Base-by-base conservation (phyloP, 2,888 invertebrate species). In the Fragum fragum region DNA sequence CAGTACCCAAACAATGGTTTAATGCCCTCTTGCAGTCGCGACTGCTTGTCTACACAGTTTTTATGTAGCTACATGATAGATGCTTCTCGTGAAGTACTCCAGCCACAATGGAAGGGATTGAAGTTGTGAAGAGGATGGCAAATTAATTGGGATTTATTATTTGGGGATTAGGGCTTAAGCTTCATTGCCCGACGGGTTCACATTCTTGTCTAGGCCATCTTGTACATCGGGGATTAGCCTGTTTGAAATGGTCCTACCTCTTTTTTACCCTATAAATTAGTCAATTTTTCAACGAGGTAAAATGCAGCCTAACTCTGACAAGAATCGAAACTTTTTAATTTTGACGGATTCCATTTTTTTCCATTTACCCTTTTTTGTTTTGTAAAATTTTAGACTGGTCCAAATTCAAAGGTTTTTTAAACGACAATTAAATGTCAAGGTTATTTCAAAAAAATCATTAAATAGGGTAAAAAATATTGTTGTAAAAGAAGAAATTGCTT, bases 61-160 rank as follows among this genome's bases (percentile, higher is more conserved):
- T 70, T 73, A 76, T 75, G 53, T 70, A 66, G 76, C 76, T 69
- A 79, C 79, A 76, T 75, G 73, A 70, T 71, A 72, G 68, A 47
- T 69, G 47, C 76, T 80, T 73, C 36, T 63, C 21, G 28, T 75
- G 29, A 72, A 80, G 80, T 61, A 76, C 82, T 76, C 70, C 53
- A 70, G 73, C 78, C 47, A 59, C 69, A 66, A 70, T 76, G 57
- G 63, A 81, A 73, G 76, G 57, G 68, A 73, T 55, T 61, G 47
- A 42, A 59, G 42, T 74, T 71, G 73, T 53, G 71, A 39, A 66
- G 42, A 57, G 76, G 86, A 86, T 86, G 73, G 76, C 72, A 71
- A 83, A 83, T 81, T 86, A 86, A 83, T 86, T 83, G 81, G 83
- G 71, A 86, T 86, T 83, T 86, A 86, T 86, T 76, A 78, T 61